Conservation (phyloP, 2,888 invertebrate genomes). For the Teinopalpus imperialis region DNA sequence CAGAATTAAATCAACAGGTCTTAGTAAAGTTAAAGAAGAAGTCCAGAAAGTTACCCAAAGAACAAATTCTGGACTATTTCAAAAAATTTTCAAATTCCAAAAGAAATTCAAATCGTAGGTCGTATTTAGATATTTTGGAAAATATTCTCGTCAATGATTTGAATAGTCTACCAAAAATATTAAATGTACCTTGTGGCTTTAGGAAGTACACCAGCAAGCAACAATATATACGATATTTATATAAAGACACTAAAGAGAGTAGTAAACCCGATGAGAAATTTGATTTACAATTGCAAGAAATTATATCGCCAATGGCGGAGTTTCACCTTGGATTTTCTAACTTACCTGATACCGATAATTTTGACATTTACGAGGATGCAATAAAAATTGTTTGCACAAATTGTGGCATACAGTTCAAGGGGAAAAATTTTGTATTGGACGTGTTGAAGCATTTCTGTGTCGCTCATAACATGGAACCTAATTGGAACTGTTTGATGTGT, state of each 20-base stretch:
- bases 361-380: background rate
- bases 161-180: background rate
- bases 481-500: constrained; percentile 50
- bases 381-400: constrained; percentile 43
- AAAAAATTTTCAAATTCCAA: background rate
- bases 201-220: constrained; percentile 37
- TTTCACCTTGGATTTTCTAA: constrained; percentile 28
- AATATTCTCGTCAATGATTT: background rate
- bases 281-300: constrained; percentile 55
- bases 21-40: background rate
- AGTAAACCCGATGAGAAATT: constrained; percentile 28
- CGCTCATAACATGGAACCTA: constrained; percentile 42
- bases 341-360: background rate
- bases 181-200: constrained; percentile 9
- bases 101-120: background rate
- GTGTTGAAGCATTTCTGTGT: constrained; percentile 43
- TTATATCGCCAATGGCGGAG: constrained; percentile 36
- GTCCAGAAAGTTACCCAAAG: background rate
- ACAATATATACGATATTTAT: constrained; percentile 50
- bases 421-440: constrained; percentile 31
- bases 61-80: background rate
- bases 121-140: background rate
- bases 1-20: background rate
- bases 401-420: constrained; percentile 39
- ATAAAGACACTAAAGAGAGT: constrained; percentile 31